Base-by-base conservation (phyloP, 2,888 invertebrate species). In the Caenorhabditis imperialis region DNA sequence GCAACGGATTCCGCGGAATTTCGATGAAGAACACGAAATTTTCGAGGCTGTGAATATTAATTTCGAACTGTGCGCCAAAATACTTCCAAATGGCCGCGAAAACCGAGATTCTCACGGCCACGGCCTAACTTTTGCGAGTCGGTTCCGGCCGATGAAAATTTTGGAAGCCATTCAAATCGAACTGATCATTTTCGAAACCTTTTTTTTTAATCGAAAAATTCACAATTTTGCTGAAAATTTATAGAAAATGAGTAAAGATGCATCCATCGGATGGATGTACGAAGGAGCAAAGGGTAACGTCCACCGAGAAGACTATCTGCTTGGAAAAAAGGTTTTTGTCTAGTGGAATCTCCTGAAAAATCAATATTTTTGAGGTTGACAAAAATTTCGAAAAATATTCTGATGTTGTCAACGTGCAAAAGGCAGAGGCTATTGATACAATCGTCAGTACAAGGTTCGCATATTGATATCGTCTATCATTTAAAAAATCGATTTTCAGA, bases 351-450 rank as follows among this genome's bases (percentile, higher is more conserved):
- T n/a, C n/a, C n/a, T n/a, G n/a, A n/a, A n/a, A n/a, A n/a, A n/a
- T 10, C 23, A 35, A 16, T 54, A 44, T 62, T 61, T 45, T 75
- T 47, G 37, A 84, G 83, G 77, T 85, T 38, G 85, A 86, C 55
- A 84, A 82, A 62, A 86, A 86, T 40, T 86, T 85, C 51, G 85
- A 85, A 67, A 79, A 86, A 50, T 86, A 82, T 62, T 84, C 85
- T 7, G 86, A 86, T 73, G 85, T 84, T 1, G 82, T 86, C 12
- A 72, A 78, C 7, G 65, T 55, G 4, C 79, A 85, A 42, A 82
- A 81, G 40, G 79, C 81, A 7, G 83, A 82, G 10, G 57, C 75
- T 5, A 71, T 80, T 30, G 78, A 80, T 18, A 25, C 73, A 1
- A 50, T 80, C 12, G 62, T 72, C 4, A 38, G 51, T 10, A 70